A percentile compares a stretch with the other conserved stretches of the same genome.
Conservation (phyloP, 2,797 vertebrate species). For the Dallia pectoralis region DNA sequence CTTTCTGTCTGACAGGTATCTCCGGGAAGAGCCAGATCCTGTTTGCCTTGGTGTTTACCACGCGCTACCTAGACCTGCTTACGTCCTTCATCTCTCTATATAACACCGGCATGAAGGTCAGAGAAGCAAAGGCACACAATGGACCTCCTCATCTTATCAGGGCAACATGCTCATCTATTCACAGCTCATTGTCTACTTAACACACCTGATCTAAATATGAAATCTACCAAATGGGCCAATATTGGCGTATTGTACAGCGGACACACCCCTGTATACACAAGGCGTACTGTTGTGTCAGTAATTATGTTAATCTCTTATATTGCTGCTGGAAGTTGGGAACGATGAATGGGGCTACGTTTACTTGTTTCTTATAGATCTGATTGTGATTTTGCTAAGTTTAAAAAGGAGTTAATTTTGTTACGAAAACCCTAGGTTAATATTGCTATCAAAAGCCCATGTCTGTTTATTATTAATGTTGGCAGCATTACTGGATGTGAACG, state of each 20-base stretch:
- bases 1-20: constrained; percentile 78
- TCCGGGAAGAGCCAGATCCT: constrained; percentile 98
- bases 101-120: constrained; percentile 98
- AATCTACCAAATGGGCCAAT: not conserved
- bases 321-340: too few relatives aligned
- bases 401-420: too few relatives aligned
- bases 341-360: too few relatives aligned
- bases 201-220: constrained; percentile 1
- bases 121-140: constrained; percentile 16
- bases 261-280: constrained; percentile 51
- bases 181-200: constrained; percentile 8
- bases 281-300: constrained; percentile 1
- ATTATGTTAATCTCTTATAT: not conserved
- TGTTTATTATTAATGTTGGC: not conserved
- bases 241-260: not conserved
- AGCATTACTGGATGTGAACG: not conserved
- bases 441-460: not conserved
- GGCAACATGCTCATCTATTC: not conserved
- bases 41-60: constrained; percentile 97
- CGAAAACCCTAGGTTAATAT: not conserved
- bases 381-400: too few relatives aligned
- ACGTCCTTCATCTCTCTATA: constrained; percentile 97
- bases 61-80: constrained; percentile 97
- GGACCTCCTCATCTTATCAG: not conserved
- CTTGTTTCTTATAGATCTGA: too few relatives aligned